A percentile compares a stretch with the other conserved stretches of the same genome.
Conservation (phyloP, 1,140 invertebrate genomes). For the Spodoptera frugiperda region DNA sequence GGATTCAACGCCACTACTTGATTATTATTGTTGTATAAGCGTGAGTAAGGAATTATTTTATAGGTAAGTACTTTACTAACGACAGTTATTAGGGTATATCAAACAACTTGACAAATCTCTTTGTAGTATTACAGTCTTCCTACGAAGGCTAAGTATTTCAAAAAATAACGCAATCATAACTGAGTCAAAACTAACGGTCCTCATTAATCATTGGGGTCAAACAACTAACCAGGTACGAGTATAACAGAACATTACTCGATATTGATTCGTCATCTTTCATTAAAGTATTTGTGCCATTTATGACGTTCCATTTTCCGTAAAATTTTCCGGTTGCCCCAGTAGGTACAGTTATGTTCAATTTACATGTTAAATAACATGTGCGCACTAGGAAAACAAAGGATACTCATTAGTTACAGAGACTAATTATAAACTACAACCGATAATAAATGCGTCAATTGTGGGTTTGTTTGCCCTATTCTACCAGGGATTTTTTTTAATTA, state of each 20-base stretch:
- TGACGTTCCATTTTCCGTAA: conserved; percentile 3
- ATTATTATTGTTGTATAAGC: conserved; percentile 17
- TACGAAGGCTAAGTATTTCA: conserved; percentile 66
- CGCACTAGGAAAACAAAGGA: conserved; percentile 26
- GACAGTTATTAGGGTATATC: no score
- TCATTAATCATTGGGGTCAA: conserved; percentile 83
- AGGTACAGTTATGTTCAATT: neutral
- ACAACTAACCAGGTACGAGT: conserved; percentile 58
- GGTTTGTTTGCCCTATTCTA: neutral
- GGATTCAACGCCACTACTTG: conserved; percentile 58
- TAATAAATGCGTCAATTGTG: conserved; percentile 8
- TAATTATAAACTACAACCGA: neutral
- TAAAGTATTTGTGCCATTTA: conserved; percentile 47
- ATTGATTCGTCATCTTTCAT: conserved; percentile 73
- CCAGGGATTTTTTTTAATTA: neutral
- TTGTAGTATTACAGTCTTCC: no score
- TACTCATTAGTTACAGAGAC: neutral
- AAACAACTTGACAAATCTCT: no score
- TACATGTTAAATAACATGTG: neutral
- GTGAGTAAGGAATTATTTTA: conserved; percentile 36
- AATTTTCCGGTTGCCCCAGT: neutral
- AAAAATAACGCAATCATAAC: conserved; percentile 80
- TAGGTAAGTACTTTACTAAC: no score
- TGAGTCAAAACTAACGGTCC: conserved; percentile 79
- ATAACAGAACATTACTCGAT: conserved; percentile 65